Base-by-base conservation (phyloP, 2,113 vertebrate genomes). In the Ceyx margarethae region DNA sequence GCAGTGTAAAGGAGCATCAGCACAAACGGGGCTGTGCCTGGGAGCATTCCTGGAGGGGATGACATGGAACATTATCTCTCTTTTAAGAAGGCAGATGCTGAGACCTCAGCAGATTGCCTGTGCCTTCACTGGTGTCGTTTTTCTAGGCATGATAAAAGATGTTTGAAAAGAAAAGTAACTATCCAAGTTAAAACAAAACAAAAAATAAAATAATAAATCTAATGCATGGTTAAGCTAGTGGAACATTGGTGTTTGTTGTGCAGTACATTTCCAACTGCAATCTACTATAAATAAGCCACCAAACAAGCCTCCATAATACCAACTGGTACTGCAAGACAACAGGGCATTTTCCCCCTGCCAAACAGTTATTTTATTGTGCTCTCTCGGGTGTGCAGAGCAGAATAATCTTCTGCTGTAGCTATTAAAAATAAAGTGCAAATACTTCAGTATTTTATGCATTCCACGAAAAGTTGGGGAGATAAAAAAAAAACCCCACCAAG, bases 261-360 rank as follows among this genome's bases (percentile, higher is more conserved):
- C 65, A 90, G 91, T 54, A 2, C 85, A 84, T 96, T 97, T 95
- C 96, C 85, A 95, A 79, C 57, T 28, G 66, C 91, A 85, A 94
- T 93, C 94, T 82, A 88, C 95, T 96, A 91, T 93, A 97, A 98
- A 97, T 97, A 97, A 94, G 85, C 87, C 73, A 92, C 88, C 2
- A 7, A 97, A 98, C 97, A 98, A 97, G 95, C 90, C 97, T 95
- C 96, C 91, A 68, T 97, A 97, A 98, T 95, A 98, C 97, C 96
- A 98, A 96, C 97, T 98, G 98, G 97, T 97, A 98, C 98, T 96
- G 96, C 81, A 90, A 97, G 90, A 98, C 98, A 98, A 98, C 83
- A 87, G 96, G 43, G 91, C 97, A 97, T 96, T 97, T 96, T 95
- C 76, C 80, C 81, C 33, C 67, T 18, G 81, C 57, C 75, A 92